Evolutionary conservation across 1,140 invertebrate species (phyloP).

Genomic region (Drosophila azteca): DNA sequence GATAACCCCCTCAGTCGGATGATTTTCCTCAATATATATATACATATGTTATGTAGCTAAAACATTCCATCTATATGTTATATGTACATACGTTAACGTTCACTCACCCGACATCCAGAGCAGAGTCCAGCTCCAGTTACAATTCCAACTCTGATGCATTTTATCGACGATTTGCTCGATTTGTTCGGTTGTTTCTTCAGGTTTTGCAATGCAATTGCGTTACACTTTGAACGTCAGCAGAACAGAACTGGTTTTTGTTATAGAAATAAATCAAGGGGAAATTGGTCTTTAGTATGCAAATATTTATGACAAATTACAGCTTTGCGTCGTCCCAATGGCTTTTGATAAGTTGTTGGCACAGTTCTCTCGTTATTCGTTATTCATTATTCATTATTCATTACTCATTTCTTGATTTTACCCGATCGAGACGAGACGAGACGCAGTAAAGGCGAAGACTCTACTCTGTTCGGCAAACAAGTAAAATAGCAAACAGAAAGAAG

Average conservation of each 20-base stretch:
- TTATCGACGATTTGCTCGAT: neutral
- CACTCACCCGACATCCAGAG: conserved; percentile 62
- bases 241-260: conserved; percentile 34
- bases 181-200: no score
- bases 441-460: conserved; percentile 15
- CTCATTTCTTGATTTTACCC: conserved; percentile 13
- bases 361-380: no score
- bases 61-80: neutral
- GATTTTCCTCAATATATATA: conserved; percentile 5
- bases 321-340: neutral
- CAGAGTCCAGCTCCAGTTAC: conserved; percentile 41
- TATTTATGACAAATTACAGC: conserved; percentile 37
- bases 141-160: conserved; percentile 53
- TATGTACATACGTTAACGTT: neutral
- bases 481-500: conserved; percentile 4
- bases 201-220: conserved; percentile 17
- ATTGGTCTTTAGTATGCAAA: conserved; percentile 33
- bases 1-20: conserved; percentile 17
- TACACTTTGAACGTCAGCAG: conserved; percentile 14
- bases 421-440: conserved; percentile 13
- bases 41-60: no score
- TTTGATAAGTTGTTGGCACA: neutral
- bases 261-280: conserved; percentile 17
- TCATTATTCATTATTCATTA: conserved; percentile 4
- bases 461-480: conserved; percentile 13